Evolutionary conservation across 1,140 invertebrate genomes (phyloP).

Genomic region (Drosophila yakuba): DNA sequence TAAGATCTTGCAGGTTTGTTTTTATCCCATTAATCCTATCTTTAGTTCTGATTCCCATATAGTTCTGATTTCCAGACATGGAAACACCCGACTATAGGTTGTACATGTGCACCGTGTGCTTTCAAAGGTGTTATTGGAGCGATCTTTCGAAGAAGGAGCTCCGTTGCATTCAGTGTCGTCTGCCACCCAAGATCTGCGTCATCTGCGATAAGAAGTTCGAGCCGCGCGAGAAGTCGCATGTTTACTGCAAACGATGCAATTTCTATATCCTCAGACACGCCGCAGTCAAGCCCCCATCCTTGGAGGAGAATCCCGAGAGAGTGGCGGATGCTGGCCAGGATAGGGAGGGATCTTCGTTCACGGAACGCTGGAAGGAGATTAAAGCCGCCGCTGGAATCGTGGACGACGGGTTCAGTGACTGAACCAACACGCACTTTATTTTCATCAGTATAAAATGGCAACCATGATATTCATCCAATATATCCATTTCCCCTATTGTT

Average conservation of each 20-base stretch:
- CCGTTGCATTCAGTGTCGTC: neutral
- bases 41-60: no score
- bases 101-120: slow-evolving; percentile 5
- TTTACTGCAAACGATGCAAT: neutral
- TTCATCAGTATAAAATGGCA: no score
- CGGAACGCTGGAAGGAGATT: slow-evolving; percentile 3
- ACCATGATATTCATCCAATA: no score
- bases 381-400: neutral
- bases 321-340: no score
- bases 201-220: neutral
- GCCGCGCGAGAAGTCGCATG: neutral
- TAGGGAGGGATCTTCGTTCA: neutral
- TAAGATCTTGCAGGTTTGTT: no score
- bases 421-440: neutral
- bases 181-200: neutral
- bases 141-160: neutral
- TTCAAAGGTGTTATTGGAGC: neutral
- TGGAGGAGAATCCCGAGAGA: neutral
- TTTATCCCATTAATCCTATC: neutral
- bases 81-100: neutral
- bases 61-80: neutral
- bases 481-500: no score
- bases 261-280: neutral
- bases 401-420: neutral
- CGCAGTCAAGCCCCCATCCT: neutral